phyloP scores from a whole-genome alignment of 2,113 vertebrate species.

The Narcine bancroftii region DNA sequence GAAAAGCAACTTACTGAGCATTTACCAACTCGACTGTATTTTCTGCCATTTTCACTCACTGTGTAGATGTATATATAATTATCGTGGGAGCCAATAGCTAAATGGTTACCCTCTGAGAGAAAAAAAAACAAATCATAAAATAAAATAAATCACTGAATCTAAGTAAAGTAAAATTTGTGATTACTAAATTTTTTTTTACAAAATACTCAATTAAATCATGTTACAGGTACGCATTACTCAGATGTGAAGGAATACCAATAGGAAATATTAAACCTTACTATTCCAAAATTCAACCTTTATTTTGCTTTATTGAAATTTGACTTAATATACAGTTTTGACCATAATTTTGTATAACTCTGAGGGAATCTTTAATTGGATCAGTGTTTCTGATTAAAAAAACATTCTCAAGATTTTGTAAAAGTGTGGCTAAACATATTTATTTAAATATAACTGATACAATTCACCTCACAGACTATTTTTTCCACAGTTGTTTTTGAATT shows the following conservation, averaged over 20 bases:
- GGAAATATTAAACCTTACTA: neutral
- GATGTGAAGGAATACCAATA: neutral
- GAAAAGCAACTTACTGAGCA: slow-evolving; percentile 72
- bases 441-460: neutral
- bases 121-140: slow-evolving; percentile 33
- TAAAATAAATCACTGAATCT: neutral
- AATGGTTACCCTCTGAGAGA: slow-evolving; percentile 82
- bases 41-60: slow-evolving; percentile 79
- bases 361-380: neutral
- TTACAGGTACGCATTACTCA: neutral
- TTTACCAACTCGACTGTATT: slow-evolving; percentile 85
- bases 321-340: neutral
- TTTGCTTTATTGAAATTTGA: neutral
- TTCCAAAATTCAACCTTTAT: neutral
- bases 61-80: slow-evolving; percentile 97
- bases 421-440: neutral
- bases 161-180: neutral
- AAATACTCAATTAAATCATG: neutral
- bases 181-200: neutral
- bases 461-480: neutral
- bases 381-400: slow-evolving; percentile 1
- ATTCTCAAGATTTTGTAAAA: neutral
- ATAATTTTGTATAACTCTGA: neutral
- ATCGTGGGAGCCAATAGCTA: slow-evolving; percentile 95
- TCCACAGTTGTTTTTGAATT: neutral